Evolutionary conservation across 2,888 invertebrate genomes (phyloP).

Genomic region (Lamproptera curius): DNA sequence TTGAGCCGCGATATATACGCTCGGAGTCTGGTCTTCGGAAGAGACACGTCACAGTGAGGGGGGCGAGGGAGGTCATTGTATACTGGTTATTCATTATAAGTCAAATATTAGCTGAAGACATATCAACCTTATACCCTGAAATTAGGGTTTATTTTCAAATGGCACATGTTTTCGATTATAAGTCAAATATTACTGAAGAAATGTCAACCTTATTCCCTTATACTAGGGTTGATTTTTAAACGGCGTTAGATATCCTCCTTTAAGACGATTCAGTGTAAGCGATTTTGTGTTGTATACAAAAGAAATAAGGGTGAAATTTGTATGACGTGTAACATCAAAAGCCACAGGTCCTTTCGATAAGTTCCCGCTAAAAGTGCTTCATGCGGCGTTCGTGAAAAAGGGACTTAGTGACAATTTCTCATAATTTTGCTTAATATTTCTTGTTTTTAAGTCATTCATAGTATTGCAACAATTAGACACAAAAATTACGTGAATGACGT

Average conservation of each 20-base stretch:
- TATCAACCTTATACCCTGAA: not conserved
- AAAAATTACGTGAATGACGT: no score
- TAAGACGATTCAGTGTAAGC: not conserved
- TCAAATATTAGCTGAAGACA: no score
- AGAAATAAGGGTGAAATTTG: conserved; percentile 24
- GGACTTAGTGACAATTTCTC: conserved; percentile 25
- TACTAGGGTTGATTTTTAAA: conserved; percentile 7
- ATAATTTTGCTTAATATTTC: no score
- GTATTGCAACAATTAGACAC: no score
- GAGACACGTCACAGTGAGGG: conserved; percentile 30
- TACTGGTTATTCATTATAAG: conserved; percentile 45
- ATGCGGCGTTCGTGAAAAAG: conserved; percentile 30
- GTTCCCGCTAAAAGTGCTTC: conserved; percentile 59
- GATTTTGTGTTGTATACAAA: conserved; percentile 6
- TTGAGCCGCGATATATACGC: conserved; percentile 45
- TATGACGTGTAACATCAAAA: conserved; percentile 34
- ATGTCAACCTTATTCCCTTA: conserved; percentile 2
- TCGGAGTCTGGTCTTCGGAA: conserved; percentile 39
- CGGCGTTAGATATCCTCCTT: conserved; percentile 10
- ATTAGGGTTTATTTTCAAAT: conserved; percentile 11
- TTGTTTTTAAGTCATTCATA: no score
- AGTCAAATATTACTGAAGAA: no score
- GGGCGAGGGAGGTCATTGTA: conserved; percentile 36
- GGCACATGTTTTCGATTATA: not conserved
- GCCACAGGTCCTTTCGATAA: conserved; percentile 72